Evolutionary conservation across 1,140 invertebrate species (phyloP).

Genomic region (Zophobas morio): DNA sequence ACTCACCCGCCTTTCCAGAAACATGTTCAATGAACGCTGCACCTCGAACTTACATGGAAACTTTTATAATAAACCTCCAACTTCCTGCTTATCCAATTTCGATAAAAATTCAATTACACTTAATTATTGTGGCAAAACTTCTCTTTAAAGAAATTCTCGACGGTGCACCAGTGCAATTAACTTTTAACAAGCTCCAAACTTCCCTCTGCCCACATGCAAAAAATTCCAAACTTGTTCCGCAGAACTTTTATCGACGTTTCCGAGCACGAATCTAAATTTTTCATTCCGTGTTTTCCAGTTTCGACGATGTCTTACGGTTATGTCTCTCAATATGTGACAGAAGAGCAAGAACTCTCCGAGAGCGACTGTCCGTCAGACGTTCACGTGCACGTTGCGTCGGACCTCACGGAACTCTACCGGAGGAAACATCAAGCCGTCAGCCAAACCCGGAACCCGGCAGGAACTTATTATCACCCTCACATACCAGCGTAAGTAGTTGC

Average conservation of each 20-base stretch:
- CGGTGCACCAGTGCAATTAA: too few relatives aligned
- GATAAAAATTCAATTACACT: too few relatives aligned
- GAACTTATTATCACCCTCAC: slow-evolving; percentile 42
- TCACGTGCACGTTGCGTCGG: slow-evolving; percentile 26
- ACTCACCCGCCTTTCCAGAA: too few relatives aligned
- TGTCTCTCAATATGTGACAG: slow-evolving; percentile 24
- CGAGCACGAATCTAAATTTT: background rate
- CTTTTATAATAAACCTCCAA: too few relatives aligned
- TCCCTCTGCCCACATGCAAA: too few relatives aligned
- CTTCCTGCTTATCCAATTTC: too few relatives aligned
- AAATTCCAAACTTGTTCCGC: too few relatives aligned
- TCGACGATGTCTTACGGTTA: slow-evolving; percentile 27
- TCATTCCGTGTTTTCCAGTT: slow-evolving; percentile 3
- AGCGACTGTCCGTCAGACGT: slow-evolving; percentile 49
- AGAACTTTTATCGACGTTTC: background rate
- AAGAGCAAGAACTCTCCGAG: slow-evolving; percentile 37
- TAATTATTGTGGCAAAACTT: too few relatives aligned
- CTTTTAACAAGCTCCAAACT: too few relatives aligned
- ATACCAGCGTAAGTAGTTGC: slow-evolving; percentile 43
- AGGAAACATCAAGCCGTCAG: slow-evolving; percentile 39
- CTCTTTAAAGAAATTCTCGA: too few relatives aligned
- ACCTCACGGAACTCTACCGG: slow-evolving; percentile 50
- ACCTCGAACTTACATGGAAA: too few relatives aligned
- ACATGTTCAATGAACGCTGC: too few relatives aligned
- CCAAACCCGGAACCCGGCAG: slow-evolving; percentile 10